These are phyloP conservation scores for Cryptocephalus primarius DNA, from an alignment of 2,888 invertebrate genomes.

Conservation along the genomic window DNA sequence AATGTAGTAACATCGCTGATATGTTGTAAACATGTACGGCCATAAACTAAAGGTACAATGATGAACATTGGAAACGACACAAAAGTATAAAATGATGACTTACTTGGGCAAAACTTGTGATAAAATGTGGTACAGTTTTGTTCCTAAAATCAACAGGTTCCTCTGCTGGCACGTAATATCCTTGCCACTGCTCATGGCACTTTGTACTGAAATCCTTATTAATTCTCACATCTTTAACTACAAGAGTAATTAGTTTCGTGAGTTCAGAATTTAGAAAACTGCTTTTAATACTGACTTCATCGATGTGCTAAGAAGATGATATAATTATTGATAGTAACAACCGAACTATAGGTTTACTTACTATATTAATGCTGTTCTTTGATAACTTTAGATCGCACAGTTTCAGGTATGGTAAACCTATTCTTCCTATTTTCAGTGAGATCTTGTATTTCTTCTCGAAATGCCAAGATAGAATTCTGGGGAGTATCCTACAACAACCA, in stretches of 20 bases:
- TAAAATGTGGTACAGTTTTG: constrained; percentile 65
- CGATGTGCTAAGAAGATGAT: constrained; percentile 54
- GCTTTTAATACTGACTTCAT: constrained; percentile 74
- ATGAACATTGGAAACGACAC: constrained; percentile 1
- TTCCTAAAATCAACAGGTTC: constrained; percentile 53
- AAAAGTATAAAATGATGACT: constrained; percentile 8
- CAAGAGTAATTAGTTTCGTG: constrained; percentile 70
- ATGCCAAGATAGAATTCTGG: constrained; percentile 66
- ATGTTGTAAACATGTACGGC: constrained; percentile 72
- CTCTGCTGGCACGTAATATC: constrained; percentile 31
- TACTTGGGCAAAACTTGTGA: constrained; percentile 77
- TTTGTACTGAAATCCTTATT: constrained; percentile 55
- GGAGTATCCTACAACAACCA: constrained; percentile 54
- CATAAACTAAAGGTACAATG: constrained; percentile 54
- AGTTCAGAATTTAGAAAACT: constrained; percentile 83
- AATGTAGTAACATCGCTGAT: constrained; percentile 49
- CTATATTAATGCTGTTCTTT: constrained; percentile 52
- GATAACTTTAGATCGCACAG: constrained; percentile 70
- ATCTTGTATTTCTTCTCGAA: constrained; percentile 71
- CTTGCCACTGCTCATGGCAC: constrained; percentile 26
- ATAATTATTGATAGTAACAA: background rate
- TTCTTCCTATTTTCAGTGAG: constrained; percentile 68
- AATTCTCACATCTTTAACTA: constrained; percentile 69
- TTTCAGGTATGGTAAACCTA: constrained; percentile 68
- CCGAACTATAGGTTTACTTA: constrained; percentile 15